These are phyloP conservation scores for Esox masquinongy DNA, from an alignment of 2,797 vertebrate genomes.

Conservation along the genomic window DNA sequence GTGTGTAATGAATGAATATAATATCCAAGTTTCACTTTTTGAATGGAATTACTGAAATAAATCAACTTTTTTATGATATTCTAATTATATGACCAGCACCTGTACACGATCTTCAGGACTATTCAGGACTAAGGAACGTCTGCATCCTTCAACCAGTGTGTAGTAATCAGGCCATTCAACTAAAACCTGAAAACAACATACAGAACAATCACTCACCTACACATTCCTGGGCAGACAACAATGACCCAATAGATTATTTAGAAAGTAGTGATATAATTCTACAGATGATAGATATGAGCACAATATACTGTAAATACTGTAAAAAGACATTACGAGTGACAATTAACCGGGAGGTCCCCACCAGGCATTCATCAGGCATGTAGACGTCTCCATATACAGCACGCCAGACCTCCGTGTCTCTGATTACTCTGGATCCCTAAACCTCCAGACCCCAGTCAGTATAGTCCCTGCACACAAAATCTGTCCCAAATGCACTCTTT, in stretches of 20 bases:
- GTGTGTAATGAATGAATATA: too few species aligned
- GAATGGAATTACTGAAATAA: too few species aligned
- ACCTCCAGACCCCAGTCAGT: neutral
- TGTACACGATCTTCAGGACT: too few species aligned
- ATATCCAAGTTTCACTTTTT: too few species aligned
- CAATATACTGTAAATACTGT: slow-evolving; percentile 21
- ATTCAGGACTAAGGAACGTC: too few species aligned
- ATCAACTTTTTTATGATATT: too few species aligned
- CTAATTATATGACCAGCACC: too few species aligned
- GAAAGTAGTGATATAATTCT: neutral
- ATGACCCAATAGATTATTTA: neutral
- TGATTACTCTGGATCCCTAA: neutral
- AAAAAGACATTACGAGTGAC: too few species aligned
- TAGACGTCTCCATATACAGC: slow-evolving; percentile 40
- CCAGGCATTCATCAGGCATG: neutral
- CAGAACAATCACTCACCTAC: neutral
- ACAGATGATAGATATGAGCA: slow-evolving; percentile 24
- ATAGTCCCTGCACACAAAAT: neutral
- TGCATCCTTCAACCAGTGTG: too few species aligned
- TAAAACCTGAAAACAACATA: too few species aligned
- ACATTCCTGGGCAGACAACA: neutral
- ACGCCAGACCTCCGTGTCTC: neutral
- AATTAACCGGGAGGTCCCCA: too few species aligned
- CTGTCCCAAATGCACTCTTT: neutral
- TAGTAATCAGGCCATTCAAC: too few species aligned